Percentiles rank a stretch among this genome's conserved stretches.
These are phyloP conservation scores for Muscicapa adusta DNA, from an alignment of 2,113 vertebrate species.

Conservation along the genomic window DNA sequence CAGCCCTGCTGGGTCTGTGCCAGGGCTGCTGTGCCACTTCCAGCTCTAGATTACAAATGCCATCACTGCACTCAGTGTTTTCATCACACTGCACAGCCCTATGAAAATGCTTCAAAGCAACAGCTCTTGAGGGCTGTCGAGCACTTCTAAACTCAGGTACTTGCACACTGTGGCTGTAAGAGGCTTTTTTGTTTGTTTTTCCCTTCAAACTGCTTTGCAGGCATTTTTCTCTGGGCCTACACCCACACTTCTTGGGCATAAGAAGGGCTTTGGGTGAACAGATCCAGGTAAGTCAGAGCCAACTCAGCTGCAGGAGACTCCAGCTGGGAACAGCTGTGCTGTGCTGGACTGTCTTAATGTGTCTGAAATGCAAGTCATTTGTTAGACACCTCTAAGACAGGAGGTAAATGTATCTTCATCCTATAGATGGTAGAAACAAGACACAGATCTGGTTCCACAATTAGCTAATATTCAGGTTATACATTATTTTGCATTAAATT, in stretches of 20 bases:
- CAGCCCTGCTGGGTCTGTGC: not conserved
- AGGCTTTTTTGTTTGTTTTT: not conserved
- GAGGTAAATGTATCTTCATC: not conserved
- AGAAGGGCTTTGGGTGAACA: not conserved
- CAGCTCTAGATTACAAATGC: not conserved
- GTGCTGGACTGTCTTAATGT: not conserved
- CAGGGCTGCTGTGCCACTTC: not conserved
- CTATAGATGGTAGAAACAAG: not conserved
- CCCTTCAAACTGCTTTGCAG: not conserved
- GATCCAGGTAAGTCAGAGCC: not conserved
- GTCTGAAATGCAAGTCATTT: not conserved
- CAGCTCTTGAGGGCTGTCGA: not conserved
- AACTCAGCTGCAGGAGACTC: not conserved
- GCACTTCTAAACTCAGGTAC: not conserved
- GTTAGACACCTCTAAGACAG: not conserved
- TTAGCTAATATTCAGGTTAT: not conserved
- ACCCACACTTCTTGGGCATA: not conserved
- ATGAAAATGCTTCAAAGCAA: not conserved
- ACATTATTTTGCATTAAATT: not conserved
- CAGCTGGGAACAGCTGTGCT: not conserved
- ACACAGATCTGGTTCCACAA: not conserved
- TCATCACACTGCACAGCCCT: fast-evolving
- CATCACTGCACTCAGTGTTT: fast-evolving
- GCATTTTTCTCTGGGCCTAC: fast-evolving
- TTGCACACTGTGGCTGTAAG: not conserved